Evolutionary conservation across 2,113 vertebrate species (phyloP).

Genomic region (Daphoenositta chrysoptera): DNA sequence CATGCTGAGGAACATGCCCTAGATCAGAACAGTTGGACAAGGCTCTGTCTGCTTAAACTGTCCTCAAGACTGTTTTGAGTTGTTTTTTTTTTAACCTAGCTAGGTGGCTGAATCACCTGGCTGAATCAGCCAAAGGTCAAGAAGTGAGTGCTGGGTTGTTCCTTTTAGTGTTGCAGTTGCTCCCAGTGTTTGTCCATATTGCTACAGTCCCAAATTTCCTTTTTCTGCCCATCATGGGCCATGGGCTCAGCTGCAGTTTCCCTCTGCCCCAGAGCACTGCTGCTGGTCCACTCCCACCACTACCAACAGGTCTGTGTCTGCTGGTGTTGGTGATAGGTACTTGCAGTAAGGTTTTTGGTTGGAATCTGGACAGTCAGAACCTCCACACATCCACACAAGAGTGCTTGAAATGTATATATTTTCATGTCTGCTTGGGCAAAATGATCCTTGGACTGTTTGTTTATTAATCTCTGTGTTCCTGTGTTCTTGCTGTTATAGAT

Average conservation of each 20-base stretch:
- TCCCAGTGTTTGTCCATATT: background rate
- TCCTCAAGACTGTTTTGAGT: background rate
- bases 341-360: background rate
- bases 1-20: background rate
- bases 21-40: background rate
- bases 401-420: accelerated
- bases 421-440: background rate
- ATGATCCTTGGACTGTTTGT: background rate
- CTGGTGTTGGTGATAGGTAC: background rate
- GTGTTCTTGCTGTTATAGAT: background rate
- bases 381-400: background rate
- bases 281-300: background rate
- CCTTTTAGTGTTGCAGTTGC: background rate
- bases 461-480: background rate
- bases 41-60: background rate
- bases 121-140: background rate
- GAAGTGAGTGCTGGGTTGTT: background rate
- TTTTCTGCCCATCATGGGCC: background rate
- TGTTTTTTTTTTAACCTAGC: background rate
- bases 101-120: background rate
- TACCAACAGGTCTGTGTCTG: accelerated
- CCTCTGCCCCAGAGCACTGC: background rate
- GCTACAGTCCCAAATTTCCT: background rate
- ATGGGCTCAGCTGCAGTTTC: background rate
- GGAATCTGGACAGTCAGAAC: background rate